phyloP scores from a whole-genome alignment of 2,888 invertebrate species.

The Euspilapteryx auroguttella region DNA sequence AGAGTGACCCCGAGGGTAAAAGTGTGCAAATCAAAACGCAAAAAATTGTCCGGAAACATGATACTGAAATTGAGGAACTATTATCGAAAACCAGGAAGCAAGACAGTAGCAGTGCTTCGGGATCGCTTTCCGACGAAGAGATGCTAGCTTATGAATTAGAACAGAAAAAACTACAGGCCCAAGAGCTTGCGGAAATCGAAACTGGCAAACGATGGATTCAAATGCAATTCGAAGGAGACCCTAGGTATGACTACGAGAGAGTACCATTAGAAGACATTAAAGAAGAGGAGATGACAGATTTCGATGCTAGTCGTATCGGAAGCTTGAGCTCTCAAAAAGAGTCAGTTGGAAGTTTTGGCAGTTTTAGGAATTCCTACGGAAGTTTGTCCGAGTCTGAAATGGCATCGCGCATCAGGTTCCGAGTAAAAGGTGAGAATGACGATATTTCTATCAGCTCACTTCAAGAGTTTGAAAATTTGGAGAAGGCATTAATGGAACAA shows the following conservation, averaged over 20 bases:
- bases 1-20: constrained; percentile 81
- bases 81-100: constrained; percentile 70
- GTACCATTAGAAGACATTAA: constrained; percentile 89
- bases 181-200: constrained; percentile 61
- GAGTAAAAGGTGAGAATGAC: constrained; percentile 85
- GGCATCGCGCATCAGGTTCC: constrained; percentile 79
- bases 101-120: constrained; percentile 57
- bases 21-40: constrained; percentile 68
- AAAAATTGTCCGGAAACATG: constrained; percentile 62
- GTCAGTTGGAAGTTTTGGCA: constrained; percentile 78
- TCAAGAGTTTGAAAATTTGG: constrained; percentile 92
- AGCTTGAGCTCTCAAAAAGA: constrained; percentile 77
- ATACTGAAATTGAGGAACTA: constrained; percentile 71
- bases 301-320: constrained; percentile 78
- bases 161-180: constrained; percentile 54
- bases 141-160: constrained; percentile 69
- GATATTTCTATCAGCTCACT: constrained; percentile 90
- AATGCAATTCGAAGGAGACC: constrained; percentile 82
- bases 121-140: constrained; percentile 63
- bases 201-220: constrained; percentile 88
- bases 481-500: constrained; percentile 82
- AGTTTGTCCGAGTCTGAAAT: constrained; percentile 93
- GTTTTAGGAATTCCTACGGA: constrained; percentile 85
- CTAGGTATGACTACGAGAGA: constrained; percentile 78
- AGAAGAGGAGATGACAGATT: constrained; percentile 88